Conservation (phyloP, 2,888 invertebrate genomes). For the Pasiphila rectangulata region DNA sequence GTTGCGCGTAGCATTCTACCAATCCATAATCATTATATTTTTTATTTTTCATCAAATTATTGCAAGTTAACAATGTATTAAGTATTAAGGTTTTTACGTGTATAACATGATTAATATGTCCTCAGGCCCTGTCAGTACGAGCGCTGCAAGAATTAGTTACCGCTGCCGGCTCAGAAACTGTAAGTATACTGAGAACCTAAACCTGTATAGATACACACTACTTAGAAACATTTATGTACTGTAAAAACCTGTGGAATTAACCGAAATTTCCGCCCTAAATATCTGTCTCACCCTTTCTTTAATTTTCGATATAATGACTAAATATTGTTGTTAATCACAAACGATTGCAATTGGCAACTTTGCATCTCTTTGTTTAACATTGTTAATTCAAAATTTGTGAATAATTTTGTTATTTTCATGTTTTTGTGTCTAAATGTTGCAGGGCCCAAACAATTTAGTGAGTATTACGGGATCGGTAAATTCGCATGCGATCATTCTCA, state of each 20-base stretch:
- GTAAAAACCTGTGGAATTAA: constrained; percentile 52
- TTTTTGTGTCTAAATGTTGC: constrained; percentile 71
- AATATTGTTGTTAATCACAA: constrained; percentile 40
- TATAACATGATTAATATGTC: constrained; percentile 26
- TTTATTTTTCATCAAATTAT: too few species aligned
- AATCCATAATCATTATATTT: too few species aligned
- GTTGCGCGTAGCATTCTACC: too few species aligned
- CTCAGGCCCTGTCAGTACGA: constrained; percentile 95
- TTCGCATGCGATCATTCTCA: constrained; percentile 49
- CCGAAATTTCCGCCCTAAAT: constrained; percentile 51
- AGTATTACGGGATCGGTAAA: constrained; percentile 69
- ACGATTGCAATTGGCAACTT: constrained; percentile 59
- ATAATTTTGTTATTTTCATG: constrained; percentile 65
- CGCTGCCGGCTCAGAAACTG: constrained; percentile 95
- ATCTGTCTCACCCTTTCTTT: constrained; percentile 50
- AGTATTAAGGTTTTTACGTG: too few species aligned
- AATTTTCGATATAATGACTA: constrained; percentile 51
- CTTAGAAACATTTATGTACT: constrained; percentile 4
- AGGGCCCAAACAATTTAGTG: constrained; percentile 80
- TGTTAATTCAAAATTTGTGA: constrained; percentile 50
- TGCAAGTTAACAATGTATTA: too few species aligned
- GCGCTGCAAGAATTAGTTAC: constrained; percentile 99
- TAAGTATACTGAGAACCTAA: constrained; percentile 76
- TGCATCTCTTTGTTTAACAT: constrained; percentile 28
- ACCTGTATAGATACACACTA: constrained; percentile 1